Evolutionary conservation across 1,140 invertebrate genomes (phyloP).

Genomic region (Dolichoris vasculosae): DNA sequence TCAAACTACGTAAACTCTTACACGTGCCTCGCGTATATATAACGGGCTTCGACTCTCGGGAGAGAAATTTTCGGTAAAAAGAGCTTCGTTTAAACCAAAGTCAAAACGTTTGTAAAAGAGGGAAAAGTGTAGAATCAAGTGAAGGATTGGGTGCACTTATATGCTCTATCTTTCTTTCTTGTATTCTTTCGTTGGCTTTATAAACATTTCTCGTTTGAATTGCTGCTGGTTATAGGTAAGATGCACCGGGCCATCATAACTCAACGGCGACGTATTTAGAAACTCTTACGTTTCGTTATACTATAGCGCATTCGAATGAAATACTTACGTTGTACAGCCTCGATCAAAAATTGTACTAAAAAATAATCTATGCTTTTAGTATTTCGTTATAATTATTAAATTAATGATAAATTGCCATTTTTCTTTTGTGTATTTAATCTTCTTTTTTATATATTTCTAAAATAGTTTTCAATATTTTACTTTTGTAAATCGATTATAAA

Average conservation of each 20-base stretch:
- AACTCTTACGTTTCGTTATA: neutral
- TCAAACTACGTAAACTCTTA: neutral
- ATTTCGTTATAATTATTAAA: neutral
- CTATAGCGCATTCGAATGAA: neutral
- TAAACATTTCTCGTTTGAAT: neutral
- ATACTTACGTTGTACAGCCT: neutral
- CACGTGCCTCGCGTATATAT: neutral
- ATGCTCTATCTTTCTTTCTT: neutral
- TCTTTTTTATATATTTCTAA: too few species aligned
- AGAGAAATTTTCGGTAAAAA: slow-evolving; percentile 18
- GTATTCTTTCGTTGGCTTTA: slow-evolving; percentile 5
- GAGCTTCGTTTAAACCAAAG: slow-evolving; percentile 21
- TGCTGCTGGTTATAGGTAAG: neutral
- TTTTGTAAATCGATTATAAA: too few species aligned
- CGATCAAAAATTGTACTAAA: neutral
- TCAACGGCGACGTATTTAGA: neutral
- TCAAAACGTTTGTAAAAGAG: slow-evolving; percentile 11
- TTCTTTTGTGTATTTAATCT: too few species aligned
- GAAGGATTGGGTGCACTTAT: slow-evolving; percentile 12
- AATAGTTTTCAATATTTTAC: too few species aligned
- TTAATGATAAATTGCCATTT: too few species aligned
- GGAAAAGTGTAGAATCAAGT: neutral
- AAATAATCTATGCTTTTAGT: neutral
- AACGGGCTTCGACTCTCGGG: neutral
- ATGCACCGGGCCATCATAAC: slow-evolving; percentile 34